Conservation (phyloP, 2,797 vertebrate species). For the Sylvilagus floridanus region DNA sequence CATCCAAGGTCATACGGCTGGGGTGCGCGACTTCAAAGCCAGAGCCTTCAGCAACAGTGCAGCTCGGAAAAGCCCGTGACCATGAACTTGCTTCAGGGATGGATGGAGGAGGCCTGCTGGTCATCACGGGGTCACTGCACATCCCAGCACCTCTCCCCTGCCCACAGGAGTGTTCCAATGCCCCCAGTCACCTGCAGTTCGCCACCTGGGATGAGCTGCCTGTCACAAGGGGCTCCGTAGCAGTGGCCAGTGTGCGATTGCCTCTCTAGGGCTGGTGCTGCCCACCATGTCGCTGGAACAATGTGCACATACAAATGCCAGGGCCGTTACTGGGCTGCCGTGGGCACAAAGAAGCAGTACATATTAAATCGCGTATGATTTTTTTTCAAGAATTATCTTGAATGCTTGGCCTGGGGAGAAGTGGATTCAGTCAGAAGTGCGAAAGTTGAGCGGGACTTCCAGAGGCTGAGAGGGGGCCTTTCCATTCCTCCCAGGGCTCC, state of each 20-base stretch:
- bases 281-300: neutral
- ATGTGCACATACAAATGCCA: neutral
- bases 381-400: neutral
- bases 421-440: slow-evolving; percentile 30
- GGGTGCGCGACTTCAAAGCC: neutral
- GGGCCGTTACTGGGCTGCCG: neutral
- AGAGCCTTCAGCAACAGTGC: neutral
- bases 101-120: neutral
- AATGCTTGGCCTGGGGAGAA: neutral
- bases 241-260: neutral
- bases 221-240: neutral
- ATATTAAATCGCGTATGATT: slow-evolving; percentile 8
- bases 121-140: neutral
- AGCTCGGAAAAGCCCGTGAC: neutral
- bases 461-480: neutral
- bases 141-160: neutral
- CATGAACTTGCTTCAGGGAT: neutral
- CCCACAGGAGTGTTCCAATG: neutral
- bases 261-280: neutral
- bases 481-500: neutral
- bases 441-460: neutral
- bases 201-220: neutral
- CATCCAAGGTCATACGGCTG: neutral
- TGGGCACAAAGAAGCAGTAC: neutral
- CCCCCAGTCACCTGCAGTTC: neutral